Percentiles rank a stretch among this genome's conserved stretches.
These are phyloP conservation scores for Megalurothrips usitatus DNA, from an alignment of 2,888 invertebrate genomes.

Conservation along the genomic window DNA sequence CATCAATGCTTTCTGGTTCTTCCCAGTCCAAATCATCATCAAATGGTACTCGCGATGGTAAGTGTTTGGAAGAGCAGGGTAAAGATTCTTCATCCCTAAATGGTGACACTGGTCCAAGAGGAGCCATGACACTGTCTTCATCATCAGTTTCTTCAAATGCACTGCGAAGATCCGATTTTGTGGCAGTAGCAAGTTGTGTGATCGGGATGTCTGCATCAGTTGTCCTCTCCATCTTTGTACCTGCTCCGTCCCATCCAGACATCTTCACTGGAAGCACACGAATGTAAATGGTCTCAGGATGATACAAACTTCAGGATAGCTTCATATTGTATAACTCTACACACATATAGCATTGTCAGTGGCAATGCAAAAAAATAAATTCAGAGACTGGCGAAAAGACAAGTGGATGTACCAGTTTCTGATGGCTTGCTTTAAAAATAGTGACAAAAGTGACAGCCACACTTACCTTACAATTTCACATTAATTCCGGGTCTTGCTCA, in stretches of 20 bases:
- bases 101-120: not conserved
- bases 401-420: too few species aligned
- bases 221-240: not conserved
- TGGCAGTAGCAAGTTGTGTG: not conserved
- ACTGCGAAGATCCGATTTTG: not conserved
- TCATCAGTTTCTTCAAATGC: conserved; percentile 1
- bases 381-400: too few species aligned
- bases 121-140: not conserved
- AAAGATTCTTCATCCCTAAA: not conserved
- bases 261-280: conserved; percentile 1
- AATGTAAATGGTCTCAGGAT: not conserved
- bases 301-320: not conserved
- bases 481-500: too few species aligned
- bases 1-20: not conserved
- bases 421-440: too few species aligned
- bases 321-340: too few species aligned
- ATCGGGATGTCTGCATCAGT: not conserved
- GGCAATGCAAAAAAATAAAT: too few species aligned
- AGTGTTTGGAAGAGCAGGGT: not conserved
- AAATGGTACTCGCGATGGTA: not conserved
- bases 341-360: too few species aligned
- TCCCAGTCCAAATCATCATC: not conserved
- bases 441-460: too few species aligned
- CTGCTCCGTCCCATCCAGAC: not conserved
- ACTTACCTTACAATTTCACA: too few species aligned